Base-by-base conservation (phyloP, 2,888 invertebrate species). In the Cybosia mesomella region DNA sequence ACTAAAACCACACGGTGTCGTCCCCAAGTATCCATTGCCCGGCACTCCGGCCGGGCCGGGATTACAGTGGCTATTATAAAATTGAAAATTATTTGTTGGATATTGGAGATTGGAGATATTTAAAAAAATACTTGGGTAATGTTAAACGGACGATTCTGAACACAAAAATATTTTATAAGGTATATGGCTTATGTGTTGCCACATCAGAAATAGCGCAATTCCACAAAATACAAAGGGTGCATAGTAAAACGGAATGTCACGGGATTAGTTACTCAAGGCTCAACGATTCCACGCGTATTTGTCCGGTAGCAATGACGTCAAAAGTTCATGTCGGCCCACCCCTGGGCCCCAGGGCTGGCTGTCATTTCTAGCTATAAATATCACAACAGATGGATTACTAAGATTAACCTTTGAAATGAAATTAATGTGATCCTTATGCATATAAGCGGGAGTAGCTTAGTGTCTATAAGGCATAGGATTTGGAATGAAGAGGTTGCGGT, bases 181-280 rank as follows among this genome's bases (percentile, higher is more conserved):
- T 10, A 49, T 43, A 28, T 11, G 49, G 18, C n/a, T 43, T 28
- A 61, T 11, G 7, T 21, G 5, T 10, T 28, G 32, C 11, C 22
- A 28, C 59, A 43, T 32, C 39, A 58, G 73, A 80, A 75, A 72
- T 73, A 60, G 62, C 72, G 68, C 75, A 80, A 76, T 79, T 68
- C 71, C 70, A 70, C 24, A 66, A 73, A 74, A 59, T 71, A 68
- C 70, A 71, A 77, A 72, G 81, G 81, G 83, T 81, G 81, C 83
- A 81, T 81, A 82, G 68, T 67, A 73, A 72, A 82, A 65, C 59
- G 74, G 78, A 72, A 69, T 66, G 74, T 60, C 72, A 72, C 22
- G 71, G 68, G 78, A 76, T 71, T 71, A 63, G 67, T 75, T 81
- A 76, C 82, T 82, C 76, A 81, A 71, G 74, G 71, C 72, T 79